These are phyloP conservation scores for Cephus nigrinus DNA, from an alignment of 2,888 invertebrate genomes.

Conservation along the genomic window DNA sequence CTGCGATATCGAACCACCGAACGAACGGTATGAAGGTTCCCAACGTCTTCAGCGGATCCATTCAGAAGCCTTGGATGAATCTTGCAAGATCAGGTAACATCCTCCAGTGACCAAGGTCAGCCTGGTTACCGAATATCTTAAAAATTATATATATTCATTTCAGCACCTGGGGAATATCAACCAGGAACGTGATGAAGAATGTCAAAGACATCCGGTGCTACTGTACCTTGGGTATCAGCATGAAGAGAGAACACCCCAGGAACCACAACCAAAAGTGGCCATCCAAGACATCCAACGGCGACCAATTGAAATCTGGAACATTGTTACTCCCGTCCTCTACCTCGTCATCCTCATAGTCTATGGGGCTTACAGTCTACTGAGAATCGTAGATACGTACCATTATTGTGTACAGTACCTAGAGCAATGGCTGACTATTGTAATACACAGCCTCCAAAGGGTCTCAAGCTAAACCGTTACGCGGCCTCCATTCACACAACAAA, in stretches of 20 bases:
- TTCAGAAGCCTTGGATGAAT: not conserved
- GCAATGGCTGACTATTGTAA: not conserved
- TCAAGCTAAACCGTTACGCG: constrained; percentile 8
- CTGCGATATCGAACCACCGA: not conserved
- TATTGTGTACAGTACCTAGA: not conserved
- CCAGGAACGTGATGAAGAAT: not conserved
- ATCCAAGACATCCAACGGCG: not conserved
- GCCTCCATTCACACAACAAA: constrained; percentile 8
- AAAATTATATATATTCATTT: not conserved
- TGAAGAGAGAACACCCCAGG: not conserved
- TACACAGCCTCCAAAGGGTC: not conserved
- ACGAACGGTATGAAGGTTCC: not conserved
- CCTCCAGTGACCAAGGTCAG: not conserved
- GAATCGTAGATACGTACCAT: not conserved
- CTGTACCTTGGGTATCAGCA: not conserved
- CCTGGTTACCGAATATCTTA: not conserved
- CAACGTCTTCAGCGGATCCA: not conserved
- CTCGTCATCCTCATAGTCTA: not conserved
- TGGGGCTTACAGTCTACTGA: not conserved
- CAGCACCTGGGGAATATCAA: not conserved
- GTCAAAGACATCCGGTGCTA: not conserved
- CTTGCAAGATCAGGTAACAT: not conserved
- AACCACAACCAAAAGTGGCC: not conserved
- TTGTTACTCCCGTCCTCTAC: not conserved
- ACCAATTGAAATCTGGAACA: not conserved